Evolutionary conservation across 2,113 vertebrate species (phyloP), one percentile per base, ranked within the genome.

Genomic region (Smithornis capensis): DNA sequence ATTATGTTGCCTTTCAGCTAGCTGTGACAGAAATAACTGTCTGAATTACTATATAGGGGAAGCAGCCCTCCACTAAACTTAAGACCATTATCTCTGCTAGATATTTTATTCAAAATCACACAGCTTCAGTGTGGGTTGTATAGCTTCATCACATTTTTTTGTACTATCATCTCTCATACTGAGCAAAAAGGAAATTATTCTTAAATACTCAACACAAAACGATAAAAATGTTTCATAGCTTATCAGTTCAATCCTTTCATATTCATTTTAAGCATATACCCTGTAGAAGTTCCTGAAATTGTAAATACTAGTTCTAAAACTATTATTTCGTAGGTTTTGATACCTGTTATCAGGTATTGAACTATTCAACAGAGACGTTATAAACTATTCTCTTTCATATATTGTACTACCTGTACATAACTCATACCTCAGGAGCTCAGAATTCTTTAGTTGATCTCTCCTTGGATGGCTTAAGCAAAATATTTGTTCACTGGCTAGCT

Each of bases 31-130:
- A 95, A 95, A 90, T 90, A 92, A 81, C 83, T 67, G 47, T 65
- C 87, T 90, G 91, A 93, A 94, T 86, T 92, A 86, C 70, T 78
- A 62, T 47, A 70, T 83, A 92, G 71, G 55, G 65, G 83, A 96
- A 95, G 53, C 75, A 95, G 73, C 27, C 40, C 92, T 78, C 71
- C 67, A 44, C 44, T 87, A 22, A 49, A 90, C 53, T 65, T 75
- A 82, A 87, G 90, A 82, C 69, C 87, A 92, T 93, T 87, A 90
- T 88, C 53, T 38, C 90, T 92, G 80, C 79, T 90, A 96, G 53
- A 81, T 57, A 84, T 35, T 75, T 87, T 64, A 91, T 90, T 96
- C 91, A 94, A 84, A 96, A 82, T 79, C 71, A 96, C 67, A 68
- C 84, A 88, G 75, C 42, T 92, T 87, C 37, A 8, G 67, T 93